Conservation (phyloP, 2,888 invertebrate genomes). For the Lasioglossum zephyrum region DNA sequence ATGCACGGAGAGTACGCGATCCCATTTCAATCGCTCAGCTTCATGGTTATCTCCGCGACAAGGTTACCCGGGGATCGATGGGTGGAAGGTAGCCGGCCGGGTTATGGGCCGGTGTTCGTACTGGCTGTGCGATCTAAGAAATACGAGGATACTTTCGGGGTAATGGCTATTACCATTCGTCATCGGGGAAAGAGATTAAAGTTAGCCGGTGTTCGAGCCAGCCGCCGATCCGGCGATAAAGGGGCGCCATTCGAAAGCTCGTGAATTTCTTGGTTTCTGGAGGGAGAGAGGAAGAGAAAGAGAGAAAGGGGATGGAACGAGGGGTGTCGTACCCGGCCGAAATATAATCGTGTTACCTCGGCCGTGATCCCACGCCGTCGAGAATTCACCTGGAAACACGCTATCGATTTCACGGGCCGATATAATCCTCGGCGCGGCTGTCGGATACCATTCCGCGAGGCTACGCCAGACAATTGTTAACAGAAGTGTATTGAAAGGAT, state of each 20-base stretch:
- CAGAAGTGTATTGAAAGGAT: constrained; percentile 53
- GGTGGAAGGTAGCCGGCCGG: neutral
- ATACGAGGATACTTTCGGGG: constrained; percentile 43
- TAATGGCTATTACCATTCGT: constrained; percentile 57
- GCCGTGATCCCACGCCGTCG: constrained; percentile 24
- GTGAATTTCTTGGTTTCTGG: constrained; percentile 43
- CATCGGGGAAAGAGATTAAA: constrained; percentile 48
- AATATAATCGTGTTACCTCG: constrained; percentile 54
- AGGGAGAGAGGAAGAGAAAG: too few relatives aligned
- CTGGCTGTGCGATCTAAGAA: constrained; percentile 25
- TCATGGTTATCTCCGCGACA: neutral
- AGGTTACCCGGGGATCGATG: neutral
- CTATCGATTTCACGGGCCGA: constrained; percentile 33
- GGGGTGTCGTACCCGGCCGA: constrained; percentile 28
- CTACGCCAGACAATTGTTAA: constrained; percentile 43
- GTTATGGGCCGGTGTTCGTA: neutral
- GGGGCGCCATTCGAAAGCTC: constrained; percentile 32
- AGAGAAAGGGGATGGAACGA: neutral
- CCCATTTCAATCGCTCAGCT: neutral
- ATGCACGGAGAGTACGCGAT: neutral
- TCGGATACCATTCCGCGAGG: constrained; percentile 24
- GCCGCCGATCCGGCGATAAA: constrained; percentile 26
- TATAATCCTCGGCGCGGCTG: constrained; percentile 29
- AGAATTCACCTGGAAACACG: constrained; percentile 42
- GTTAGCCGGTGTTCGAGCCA: constrained; percentile 36